A percentile compares a stretch with the other conserved stretches of the same genome.
Evolutionary conservation across 2,113 vertebrate genomes (phyloP).

Genomic region (Chrysemys picta): DNA sequence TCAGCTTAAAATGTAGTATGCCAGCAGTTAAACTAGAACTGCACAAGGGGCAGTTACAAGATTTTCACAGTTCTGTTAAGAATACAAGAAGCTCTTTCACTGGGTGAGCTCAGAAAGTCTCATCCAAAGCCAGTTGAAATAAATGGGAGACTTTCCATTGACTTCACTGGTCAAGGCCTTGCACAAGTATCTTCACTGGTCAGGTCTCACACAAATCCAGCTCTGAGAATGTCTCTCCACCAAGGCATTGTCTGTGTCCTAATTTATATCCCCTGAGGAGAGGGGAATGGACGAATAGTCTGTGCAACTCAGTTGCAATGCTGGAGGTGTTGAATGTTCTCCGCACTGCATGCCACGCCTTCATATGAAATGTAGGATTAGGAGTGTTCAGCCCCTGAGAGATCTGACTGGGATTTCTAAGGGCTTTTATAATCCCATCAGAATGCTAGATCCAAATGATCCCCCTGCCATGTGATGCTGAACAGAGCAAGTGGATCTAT

Average conservation of each 20-base stretch:
- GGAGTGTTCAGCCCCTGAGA: neutral
- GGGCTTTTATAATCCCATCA: neutral
- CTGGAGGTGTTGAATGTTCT: neutral
- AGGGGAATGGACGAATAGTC: neutral
- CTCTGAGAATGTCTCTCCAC: neutral
- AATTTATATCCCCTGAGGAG: neutral
- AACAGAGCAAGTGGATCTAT: neutral
- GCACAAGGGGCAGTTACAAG: neutral
- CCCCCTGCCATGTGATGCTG: neutral
- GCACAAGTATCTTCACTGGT: neutral
- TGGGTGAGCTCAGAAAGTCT: neutral
- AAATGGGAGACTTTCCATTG: neutral
- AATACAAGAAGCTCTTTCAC: accelerated
- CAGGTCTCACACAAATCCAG: neutral
- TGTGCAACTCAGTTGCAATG: neutral
- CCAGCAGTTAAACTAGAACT: accelerated
- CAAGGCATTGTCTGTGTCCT: neutral
- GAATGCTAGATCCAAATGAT: neutral
- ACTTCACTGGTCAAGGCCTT: neutral
- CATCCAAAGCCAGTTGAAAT: neutral
- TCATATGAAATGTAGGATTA: neutral
- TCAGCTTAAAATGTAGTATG: accelerated
- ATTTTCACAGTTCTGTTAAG: accelerated
- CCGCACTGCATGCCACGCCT: neutral
- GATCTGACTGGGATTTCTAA: neutral